Base-by-base conservation (phyloP, 2,888 invertebrate genomes). In the Aleiodes testaceus region DNA sequence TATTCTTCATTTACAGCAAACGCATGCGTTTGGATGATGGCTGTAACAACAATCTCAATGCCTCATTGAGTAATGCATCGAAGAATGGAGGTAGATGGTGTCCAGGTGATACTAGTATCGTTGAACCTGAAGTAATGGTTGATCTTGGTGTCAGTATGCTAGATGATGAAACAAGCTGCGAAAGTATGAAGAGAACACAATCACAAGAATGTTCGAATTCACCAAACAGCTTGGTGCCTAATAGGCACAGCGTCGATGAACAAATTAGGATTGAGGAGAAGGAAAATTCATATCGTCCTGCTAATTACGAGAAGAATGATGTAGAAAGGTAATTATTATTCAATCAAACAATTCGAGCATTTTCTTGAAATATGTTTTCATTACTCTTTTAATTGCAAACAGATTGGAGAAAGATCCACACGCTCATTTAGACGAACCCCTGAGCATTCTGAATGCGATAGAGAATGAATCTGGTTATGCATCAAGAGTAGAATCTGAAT, bases 131-230 rank as follows among this genome's bases (percentile, higher is more conserved):
- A 75, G 88, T 89, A 64, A 80, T 90, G 68, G 89, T 89, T 76
- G 91, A 92, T 78, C 90, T 91, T 88, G 92, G 92, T 53, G 89
- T 92, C 18, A 89, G 90, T 20, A 89, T 91, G 88, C 82, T 92
- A 63, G 90, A 90, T 66, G 89, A 89, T 11, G 89, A 89, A 72
- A 84, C 86, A 16, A 81, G 81, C 75, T 82, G 82, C 76, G 84
- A 86, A 74, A 85, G 83, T 79, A 79, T 80, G 67, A 78, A 79
- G 76, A 79, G 79, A 73, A 74, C 78, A 83, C 85, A 75, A 77
- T 82, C 66, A 74, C 88, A 74, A 84, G 89, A 84, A 82, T 87
- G 50, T 73, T 88, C 77, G 75, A 87, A 70, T 74, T 82, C 83
- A 18, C 81, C 82, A 5, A 79, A 74, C 65, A 80, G 20, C 74